Evolutionary conservation across 2,888 invertebrate species (phyloP).

Genomic region (Ellobium chinense): DNA sequence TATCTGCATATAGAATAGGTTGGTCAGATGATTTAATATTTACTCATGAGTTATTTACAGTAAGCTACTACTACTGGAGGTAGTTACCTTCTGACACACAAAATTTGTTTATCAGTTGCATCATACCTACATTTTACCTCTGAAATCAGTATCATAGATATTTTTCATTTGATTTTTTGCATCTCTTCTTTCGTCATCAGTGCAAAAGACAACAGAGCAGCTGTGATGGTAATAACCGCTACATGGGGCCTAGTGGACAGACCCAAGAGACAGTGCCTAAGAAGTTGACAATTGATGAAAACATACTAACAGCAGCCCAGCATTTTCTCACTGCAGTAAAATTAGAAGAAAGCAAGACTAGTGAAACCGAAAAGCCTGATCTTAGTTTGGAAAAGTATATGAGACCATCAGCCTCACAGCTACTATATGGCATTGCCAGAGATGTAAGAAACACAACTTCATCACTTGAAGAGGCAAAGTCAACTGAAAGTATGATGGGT

Average conservation of each 20-base stretch:
- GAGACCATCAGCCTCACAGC: constrained; percentile 37
- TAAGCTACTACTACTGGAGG: too few species aligned
- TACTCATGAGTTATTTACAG: too few species aligned
- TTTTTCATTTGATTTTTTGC: too few species aligned
- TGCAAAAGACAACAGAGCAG: constrained; percentile 33
- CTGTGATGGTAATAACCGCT: constrained; percentile 14
- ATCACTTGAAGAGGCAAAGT: constrained; percentile 20
- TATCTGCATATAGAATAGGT: too few species aligned
- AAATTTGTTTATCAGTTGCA: too few species aligned
- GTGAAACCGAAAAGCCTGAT: not conserved
- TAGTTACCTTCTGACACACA: too few species aligned
- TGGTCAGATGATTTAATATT: too few species aligned
- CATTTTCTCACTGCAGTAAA: constrained; percentile 24
- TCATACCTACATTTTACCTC: too few species aligned
- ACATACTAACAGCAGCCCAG: constrained; percentile 33
- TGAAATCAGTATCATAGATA: too few species aligned
- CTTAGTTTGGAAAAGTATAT: constrained; percentile 19
- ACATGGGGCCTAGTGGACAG: too few species aligned
- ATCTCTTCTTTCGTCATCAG: constrained; percentile 18
- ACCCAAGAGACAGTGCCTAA: too few species aligned
- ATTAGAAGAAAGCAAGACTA: constrained; percentile 23
- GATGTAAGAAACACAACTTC: constrained; percentile 34
- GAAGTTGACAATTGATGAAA: constrained; percentile 32
- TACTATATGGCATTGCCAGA: constrained; percentile 28
- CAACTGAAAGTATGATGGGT: constrained; percentile 5